A percentile compares a stretch with the other conserved stretches of the same genome.
phyloP scores from a whole-genome alignment of 2,888 invertebrate species.

The Lymantria dispar region DNA sequence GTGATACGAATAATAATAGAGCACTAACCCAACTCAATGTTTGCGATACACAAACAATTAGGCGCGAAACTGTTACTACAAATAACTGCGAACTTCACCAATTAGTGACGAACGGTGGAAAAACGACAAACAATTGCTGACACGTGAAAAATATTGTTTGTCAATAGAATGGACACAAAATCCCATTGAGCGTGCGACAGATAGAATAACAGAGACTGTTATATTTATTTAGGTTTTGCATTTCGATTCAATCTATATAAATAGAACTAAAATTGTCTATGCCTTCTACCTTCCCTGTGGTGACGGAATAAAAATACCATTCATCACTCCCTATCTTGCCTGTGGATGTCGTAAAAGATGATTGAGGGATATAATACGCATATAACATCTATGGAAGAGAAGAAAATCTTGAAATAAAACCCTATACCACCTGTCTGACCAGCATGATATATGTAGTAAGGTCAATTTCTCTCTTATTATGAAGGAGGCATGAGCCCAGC shows the following conservation, averaged over 20 bases:
- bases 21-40: constrained; percentile 21
- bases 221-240: not conserved
- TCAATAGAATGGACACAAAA: not conserved
- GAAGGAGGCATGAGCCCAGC: too few species aligned
- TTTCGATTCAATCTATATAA: not conserved
- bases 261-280: too few species aligned
- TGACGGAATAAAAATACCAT: too few species aligned
- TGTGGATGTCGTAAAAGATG: too few species aligned
- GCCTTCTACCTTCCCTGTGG: too few species aligned
- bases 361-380: too few species aligned
- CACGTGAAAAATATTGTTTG: not conserved
- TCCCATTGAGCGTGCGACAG: not conserved
- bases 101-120: constrained; percentile 5
- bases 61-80: constrained; percentile 7
- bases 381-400: too few species aligned
- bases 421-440: too few species aligned
- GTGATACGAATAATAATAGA: constrained; percentile 21
- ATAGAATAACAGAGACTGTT: not conserved
- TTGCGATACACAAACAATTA: constrained; percentile 2
- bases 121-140: not conserved
- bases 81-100: constrained; percentile 11
- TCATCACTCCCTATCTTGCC: too few species aligned
- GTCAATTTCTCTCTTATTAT: too few species aligned
- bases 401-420: too few species aligned
- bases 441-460: too few species aligned